These are phyloP conservation scores for Pheosia gnoma DNA, from an alignment of 2,888 invertebrate species.

Conservation along the genomic window DNA sequence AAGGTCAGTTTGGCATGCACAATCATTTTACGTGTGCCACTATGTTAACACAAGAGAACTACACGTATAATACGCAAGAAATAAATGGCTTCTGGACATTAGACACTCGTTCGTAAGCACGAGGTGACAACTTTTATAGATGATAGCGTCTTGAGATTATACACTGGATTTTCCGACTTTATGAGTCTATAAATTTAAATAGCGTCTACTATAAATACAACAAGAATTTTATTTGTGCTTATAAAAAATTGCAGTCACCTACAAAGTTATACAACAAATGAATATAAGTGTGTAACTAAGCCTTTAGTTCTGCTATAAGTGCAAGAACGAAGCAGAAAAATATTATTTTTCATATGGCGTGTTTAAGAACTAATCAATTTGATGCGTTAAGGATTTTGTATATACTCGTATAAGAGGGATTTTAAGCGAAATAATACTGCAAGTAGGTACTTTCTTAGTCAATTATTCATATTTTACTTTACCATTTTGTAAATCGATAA, in stretches of 20 bases:
- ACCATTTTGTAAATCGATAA: background rate
- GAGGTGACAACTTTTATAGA: background rate
- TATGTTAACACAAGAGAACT: slow-evolving; percentile 48
- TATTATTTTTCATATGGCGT: too few species aligned
- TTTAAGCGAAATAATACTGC: slow-evolving; percentile 15
- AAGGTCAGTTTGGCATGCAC: slow-evolving; percentile 71
- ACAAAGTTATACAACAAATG: slow-evolving; percentile 9
- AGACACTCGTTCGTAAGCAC: background rate
- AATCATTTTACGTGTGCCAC: slow-evolving; percentile 48
- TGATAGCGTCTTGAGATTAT: slow-evolving; percentile 7
- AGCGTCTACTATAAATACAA: slow-evolving; percentile 1
- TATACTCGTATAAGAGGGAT: slow-evolving; percentile 7
- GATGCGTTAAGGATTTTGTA: background rate
- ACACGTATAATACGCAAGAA: slow-evolving; percentile 37
- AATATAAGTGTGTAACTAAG: too few species aligned
- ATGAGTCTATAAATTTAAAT: slow-evolving; percentile 13
- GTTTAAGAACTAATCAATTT: background rate
- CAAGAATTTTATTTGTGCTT: slow-evolving; percentile 1
- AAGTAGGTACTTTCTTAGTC: too few species aligned
- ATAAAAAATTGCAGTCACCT: slow-evolving; percentile 7
- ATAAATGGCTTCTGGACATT: slow-evolving; percentile 20
- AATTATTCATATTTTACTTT: background rate
- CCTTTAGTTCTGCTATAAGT: background rate
- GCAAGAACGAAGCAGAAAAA: background rate
- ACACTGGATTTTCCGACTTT: slow-evolving; percentile 10